Evolutionary conservation across 2,888 invertebrate genomes (phyloP), one percentile per base, ranked within the genome.

Genomic region (Hipparchia semele): DNA sequence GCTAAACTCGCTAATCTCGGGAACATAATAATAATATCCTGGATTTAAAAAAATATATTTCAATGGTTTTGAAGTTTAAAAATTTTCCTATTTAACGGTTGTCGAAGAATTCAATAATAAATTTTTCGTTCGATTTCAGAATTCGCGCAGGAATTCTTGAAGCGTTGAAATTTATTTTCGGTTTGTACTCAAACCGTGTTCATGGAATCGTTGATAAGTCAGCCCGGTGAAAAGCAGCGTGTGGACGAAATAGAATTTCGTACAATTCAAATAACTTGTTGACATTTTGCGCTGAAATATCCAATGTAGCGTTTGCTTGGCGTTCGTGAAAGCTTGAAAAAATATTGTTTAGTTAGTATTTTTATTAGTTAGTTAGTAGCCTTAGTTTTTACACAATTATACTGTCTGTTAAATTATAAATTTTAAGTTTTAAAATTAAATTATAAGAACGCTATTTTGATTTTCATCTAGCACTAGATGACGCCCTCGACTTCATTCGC

Each of bases 171-270:
- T 64, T 64, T 64, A 64, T 64, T 64, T 64, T 64, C 51, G 51
- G 64, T 23, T 64, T 64, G 49, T 51, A 64, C 64, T 64, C 64
- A 64, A 64, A 51, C 64, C 51, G 64, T 46, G 62, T 62, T 49
- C 62, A 49, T 51, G 64, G 46, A 64, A 64, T 64, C 64, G 64
- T 58, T 58, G 71, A 71, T 71, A 71, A 66, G 66, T 66, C 71
- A 66, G 45, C 45, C 49, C 65, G 10, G 70, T 62, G 66, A 51
- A 66, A 59, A 59, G 23, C 64, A 23, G 59, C 39, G 71, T 66
- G 49, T 59, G 59, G 58, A 65, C 49, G 65, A 65, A 64, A 64
- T 70, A 64, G 46, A 67, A 39, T 46, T 56, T 49, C 13, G 23
- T 51, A 33, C 46, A 23, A 64, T 64, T 23, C 64, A 51, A 62